Percentiles rank a stretch among this genome's conserved stretches.
phyloP scores from a whole-genome alignment of 2,797 vertebrate species.

The Crax fasciolata region DNA sequence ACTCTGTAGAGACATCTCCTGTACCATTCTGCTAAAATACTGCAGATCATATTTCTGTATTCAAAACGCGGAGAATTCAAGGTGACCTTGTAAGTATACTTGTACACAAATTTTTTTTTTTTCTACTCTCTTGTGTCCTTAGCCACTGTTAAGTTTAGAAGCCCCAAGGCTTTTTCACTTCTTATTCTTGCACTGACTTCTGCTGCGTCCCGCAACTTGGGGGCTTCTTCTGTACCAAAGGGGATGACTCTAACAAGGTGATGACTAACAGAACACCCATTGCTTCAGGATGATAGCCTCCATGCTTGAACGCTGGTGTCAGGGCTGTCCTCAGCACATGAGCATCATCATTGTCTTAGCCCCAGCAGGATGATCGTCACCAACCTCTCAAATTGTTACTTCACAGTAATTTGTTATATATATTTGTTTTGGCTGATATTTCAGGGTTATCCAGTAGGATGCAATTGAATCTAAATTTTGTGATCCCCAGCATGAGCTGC shows the following conservation, averaged over 20 bases:
- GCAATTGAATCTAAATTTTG: neutral
- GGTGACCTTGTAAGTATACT: neutral
- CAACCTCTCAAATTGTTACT: neutral
- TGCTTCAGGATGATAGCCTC: neutral
- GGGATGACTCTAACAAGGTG: neutral
- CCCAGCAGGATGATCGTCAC: neutral
- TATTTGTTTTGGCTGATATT: neutral
- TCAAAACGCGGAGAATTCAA: neutral
- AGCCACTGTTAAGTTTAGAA: neutral
- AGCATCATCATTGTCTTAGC: neutral
- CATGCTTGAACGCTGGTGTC: neutral
- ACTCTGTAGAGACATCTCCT: neutral
- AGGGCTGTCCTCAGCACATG: neutral
- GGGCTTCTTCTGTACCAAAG: neutral
- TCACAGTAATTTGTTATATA: neutral
- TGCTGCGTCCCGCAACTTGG: neutral
- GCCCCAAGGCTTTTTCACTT: neutral
- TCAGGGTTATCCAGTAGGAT: no score
- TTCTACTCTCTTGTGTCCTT: neutral
- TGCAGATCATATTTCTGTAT: neutral
- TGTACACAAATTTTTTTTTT: neutral
- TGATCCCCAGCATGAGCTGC: neutral
- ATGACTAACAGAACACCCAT: accelerated
- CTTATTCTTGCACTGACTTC: neutral
- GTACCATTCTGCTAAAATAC: neutral